Percentiles rank a stretch among this genome's conserved stretches.
phyloP scores from a whole-genome alignment of 1,140 invertebrate genomes.

The Apis laboriosa region DNA sequence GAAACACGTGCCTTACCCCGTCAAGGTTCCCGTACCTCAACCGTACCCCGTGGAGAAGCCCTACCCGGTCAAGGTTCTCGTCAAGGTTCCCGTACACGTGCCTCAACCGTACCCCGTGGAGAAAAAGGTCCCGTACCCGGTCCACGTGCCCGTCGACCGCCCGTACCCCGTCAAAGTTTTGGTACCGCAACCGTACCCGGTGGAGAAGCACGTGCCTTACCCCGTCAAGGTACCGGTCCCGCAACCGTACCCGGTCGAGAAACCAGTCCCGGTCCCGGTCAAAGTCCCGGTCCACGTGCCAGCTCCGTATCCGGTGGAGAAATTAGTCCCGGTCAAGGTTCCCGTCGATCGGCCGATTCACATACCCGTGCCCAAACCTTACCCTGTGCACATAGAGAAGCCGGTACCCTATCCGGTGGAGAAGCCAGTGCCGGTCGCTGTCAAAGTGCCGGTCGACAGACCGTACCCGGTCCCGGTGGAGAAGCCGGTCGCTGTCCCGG shows the following conservation, averaged over 20 bases:
- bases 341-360: constrained; percentile 84
- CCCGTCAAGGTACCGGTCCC: constrained; percentile 87
- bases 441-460: constrained; percentile 84
- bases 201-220: constrained; percentile 84
- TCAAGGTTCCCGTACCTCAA: constrained; percentile 85
- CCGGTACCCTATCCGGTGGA: constrained; percentile 83
- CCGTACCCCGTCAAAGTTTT: constrained; percentile 85
- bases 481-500: constrained; percentile 83
- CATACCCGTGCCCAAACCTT: constrained; percentile 81
- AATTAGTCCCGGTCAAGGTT: constrained; percentile 84
- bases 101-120: constrained; percentile 80
- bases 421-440: constrained; percentile 83
- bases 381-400: constrained; percentile 86
- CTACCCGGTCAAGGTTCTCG: constrained; percentile 76
- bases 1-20: constrained; percentile 77
- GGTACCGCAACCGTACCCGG: constrained; percentile 86
- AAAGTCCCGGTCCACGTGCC: constrained; percentile 85
- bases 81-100: constrained; percentile 86
- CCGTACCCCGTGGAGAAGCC: constrained; percentile 80
- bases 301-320: constrained; percentile 84
- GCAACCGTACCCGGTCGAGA: constrained; percentile 87
- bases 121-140: constrained; percentile 76
- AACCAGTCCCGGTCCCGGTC: constrained; percentile 83
- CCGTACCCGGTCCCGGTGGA: constrained; percentile 85
- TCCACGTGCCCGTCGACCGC: constrained; percentile 81